phyloP scores from a whole-genome alignment of 1,140 invertebrate species.

The Caerostris darwini region DNA sequence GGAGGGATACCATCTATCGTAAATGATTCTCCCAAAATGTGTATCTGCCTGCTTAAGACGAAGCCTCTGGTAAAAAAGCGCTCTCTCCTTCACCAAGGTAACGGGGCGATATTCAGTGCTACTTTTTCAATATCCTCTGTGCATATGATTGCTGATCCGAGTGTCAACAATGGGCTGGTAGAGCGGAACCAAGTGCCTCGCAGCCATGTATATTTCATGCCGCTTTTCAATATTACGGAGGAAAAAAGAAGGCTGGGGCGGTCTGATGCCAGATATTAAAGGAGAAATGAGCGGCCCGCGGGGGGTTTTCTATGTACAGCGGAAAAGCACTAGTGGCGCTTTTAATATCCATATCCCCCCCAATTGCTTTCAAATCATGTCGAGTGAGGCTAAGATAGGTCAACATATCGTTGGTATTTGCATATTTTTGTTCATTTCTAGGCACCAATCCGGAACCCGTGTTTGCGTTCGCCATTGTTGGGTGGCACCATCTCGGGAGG shows the following conservation, averaged over 20 bases:
- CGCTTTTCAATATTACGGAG: slow-evolving; percentile 73
- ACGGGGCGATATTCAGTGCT: slow-evolving; percentile 72
- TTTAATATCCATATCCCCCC: slow-evolving; percentile 77
- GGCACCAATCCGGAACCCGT: slow-evolving; percentile 35
- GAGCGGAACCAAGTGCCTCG: slow-evolving; percentile 58
- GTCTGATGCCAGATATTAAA: slow-evolving; percentile 64
- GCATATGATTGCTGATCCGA: slow-evolving; percentile 76
- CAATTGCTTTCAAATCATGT: slow-evolving; percentile 75
- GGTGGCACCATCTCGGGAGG: slow-evolving; percentile 11
- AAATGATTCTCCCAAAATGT: slow-evolving; percentile 67
- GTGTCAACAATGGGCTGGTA: slow-evolving; percentile 72
- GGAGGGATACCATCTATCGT: not conserved
- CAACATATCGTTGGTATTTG: slow-evolving; percentile 76
- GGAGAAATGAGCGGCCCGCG: slow-evolving; percentile 71
- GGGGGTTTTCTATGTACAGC: slow-evolving; percentile 63
- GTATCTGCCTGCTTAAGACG: slow-evolving; percentile 46
- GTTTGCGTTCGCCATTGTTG: slow-evolving; percentile 69
- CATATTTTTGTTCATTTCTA: slow-evolving; percentile 77
- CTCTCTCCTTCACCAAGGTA: slow-evolving; percentile 44
- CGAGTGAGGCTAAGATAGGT: slow-evolving; percentile 69
- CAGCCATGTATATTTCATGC: slow-evolving; percentile 77
- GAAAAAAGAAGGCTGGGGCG: slow-evolving; percentile 62
- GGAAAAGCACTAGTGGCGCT: slow-evolving; percentile 65
- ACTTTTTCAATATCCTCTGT: slow-evolving; percentile 77
- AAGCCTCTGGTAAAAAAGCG: not conserved